Evolutionary conservation across 2,888 invertebrate species (phyloP).

Genomic region (Stenodera caucasica): DNA sequence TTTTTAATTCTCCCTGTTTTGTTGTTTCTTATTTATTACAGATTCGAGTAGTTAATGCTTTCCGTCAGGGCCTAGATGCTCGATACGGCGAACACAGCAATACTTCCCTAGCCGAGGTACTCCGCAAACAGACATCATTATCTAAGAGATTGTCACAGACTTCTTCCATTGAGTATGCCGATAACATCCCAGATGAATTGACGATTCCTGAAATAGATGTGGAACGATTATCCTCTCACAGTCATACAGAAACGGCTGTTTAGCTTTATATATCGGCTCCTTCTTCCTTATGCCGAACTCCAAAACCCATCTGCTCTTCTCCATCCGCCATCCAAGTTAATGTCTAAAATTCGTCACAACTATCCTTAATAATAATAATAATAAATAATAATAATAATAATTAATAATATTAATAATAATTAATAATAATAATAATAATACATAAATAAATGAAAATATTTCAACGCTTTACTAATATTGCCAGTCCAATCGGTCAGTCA

Average conservation of each 20-base stretch:
- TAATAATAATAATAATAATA: constrained; percentile 12
- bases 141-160: constrained; percentile 90
- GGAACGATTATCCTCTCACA: constrained; percentile 88
- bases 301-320: constrained; percentile 38
- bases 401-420: constrained; percentile 8
- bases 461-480: constrained; percentile 1
- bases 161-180: constrained; percentile 90
- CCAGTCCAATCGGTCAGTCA: background rate
- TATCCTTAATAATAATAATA: constrained; percentile 3
- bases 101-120: constrained; percentile 89
- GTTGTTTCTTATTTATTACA: constrained; percentile 66
- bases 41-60: constrained; percentile 99
- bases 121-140: constrained; percentile 90
- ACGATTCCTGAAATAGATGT: constrained; percentile 91
- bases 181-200: constrained; percentile 84
- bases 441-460: background rate
- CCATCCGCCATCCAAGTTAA: constrained; percentile 22
- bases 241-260: constrained; percentile 94
- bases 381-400: constrained; percentile 14
- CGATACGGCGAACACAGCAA: constrained; percentile 90
- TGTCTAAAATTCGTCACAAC: background rate
- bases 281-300: constrained; percentile 32
- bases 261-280: constrained; percentile 58
- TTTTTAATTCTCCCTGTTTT: constrained; percentile 58
- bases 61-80: constrained; percentile 98